Evolutionary conservation across 1,140 invertebrate species (phyloP).

Genomic region (Pollicipes pollicipes): DNA sequence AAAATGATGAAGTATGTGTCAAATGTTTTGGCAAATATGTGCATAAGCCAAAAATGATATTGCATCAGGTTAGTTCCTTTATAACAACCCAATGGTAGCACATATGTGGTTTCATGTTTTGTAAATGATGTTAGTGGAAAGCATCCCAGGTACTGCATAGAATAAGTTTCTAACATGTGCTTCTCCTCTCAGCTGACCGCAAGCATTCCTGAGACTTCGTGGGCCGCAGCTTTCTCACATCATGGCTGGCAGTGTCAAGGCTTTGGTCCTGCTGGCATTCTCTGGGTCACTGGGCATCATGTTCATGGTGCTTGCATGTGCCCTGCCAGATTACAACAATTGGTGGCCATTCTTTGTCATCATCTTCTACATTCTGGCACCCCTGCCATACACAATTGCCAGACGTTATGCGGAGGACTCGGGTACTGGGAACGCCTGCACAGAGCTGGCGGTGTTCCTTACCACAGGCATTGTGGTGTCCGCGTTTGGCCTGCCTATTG

Average conservation of each 20-base stretch:
- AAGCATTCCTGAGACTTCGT: too few relatives aligned
- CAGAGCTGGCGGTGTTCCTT: constrained; percentile 73
- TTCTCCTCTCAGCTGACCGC: too few relatives aligned
- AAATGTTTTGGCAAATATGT: too few relatives aligned
- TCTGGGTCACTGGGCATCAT: constrained; percentile 90
- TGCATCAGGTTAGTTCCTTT: too few relatives aligned
- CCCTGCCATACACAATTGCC: constrained; percentile 75
- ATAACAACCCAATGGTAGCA: too few relatives aligned
- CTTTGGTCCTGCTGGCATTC: constrained; percentile 71
- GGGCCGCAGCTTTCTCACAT: too few relatives aligned
- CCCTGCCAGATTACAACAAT: constrained; percentile 63
- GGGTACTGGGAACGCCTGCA: constrained; percentile 40
- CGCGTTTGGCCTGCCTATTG: constrained; percentile 83
- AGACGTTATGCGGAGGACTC: constrained; percentile 40
- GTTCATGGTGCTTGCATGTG: constrained; percentile 86
- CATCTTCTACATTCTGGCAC: constrained; percentile 80
- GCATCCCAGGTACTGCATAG: too few relatives aligned
- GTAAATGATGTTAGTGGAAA: too few relatives aligned
- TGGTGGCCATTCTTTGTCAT: constrained; percentile 98
- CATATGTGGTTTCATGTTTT: too few relatives aligned
- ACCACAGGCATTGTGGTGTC: constrained; percentile 67
- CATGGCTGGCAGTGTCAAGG: constrained; percentile 21
- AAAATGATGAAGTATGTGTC: too few relatives aligned
- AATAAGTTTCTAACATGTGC: too few relatives aligned
- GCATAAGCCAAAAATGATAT: too few relatives aligned